Conservation (phyloP, 35 echinoderm and acorn worm species). For the Apostichopus parvimensis region DNA sequence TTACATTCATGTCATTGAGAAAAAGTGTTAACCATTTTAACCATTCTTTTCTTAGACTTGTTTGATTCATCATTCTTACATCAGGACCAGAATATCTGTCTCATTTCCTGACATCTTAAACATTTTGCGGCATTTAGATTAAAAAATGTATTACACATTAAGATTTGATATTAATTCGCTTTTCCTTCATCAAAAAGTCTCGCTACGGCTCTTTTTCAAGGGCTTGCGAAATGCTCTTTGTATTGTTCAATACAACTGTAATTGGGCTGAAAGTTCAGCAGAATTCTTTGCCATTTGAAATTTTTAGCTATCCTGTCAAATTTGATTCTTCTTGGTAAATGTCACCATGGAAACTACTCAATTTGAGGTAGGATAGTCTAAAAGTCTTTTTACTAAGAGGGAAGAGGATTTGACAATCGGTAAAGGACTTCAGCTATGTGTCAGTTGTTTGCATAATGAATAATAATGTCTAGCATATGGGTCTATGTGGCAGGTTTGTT, state of each 20-base stretch:
- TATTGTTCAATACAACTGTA: conserved; percentile 1
- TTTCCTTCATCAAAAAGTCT: not conserved
- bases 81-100: too few species aligned
- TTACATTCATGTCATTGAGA: too few species aligned
- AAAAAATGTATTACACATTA: not conserved
- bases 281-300: conserved; percentile 14
- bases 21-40: too few species aligned
- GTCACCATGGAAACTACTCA: conserved; percentile 26
- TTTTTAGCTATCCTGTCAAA: conserved; percentile 9
- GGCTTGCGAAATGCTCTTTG: not conserved
- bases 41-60: too few species aligned
- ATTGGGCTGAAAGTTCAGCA: conserved; percentile 14
- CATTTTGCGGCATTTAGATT: not conserved
- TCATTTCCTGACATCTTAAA: not conserved
- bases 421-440: conserved; percentile 6
- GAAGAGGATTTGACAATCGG: not conserved
- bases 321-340: conserved; percentile 11
- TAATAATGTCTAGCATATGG: conserved; percentile 45
- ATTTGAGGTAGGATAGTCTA: not conserved
- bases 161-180: conserved; percentile 11
- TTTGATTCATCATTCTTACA: too few species aligned
- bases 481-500: conserved; percentile 27
- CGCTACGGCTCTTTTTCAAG: conserved; percentile 2
- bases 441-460: conserved; percentile 43
- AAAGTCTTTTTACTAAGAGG: not conserved